phyloP scores from a whole-genome alignment of 2,888 invertebrate species.

The Patella ulyssiponensis region DNA sequence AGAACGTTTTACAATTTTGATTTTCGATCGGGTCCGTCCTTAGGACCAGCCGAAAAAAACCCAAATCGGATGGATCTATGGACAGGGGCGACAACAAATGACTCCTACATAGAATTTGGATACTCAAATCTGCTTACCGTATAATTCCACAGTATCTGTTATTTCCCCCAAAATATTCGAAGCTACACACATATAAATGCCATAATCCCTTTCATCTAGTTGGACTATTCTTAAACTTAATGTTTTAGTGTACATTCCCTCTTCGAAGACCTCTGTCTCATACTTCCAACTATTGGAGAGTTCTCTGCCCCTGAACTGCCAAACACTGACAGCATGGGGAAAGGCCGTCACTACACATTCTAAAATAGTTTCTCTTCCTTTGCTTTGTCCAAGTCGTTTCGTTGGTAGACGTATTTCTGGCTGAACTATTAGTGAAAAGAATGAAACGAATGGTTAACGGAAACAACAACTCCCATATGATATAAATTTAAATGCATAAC shows the following conservation, averaged over 20 bases:
- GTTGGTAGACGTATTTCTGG: slow-evolving; percentile 54
- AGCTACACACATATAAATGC: slow-evolving; percentile 54
- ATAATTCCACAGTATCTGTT: slow-evolving; percentile 41
- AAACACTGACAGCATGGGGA: slow-evolving; percentile 60
- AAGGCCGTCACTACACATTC: slow-evolving; percentile 64
- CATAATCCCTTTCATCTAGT: slow-evolving; percentile 49
- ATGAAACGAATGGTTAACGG: too few relatives aligned
- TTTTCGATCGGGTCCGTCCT: too few relatives aligned
- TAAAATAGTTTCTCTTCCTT: slow-evolving; percentile 60
- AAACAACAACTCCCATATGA: too few relatives aligned
- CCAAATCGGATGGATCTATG: too few relatives aligned
- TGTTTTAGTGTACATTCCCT: slow-evolving; percentile 46
- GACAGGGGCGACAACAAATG: too few relatives aligned
- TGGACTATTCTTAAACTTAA: slow-evolving; percentile 49
- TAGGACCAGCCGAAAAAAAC: too few relatives aligned
- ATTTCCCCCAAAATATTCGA: slow-evolving; percentile 48
- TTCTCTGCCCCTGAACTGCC: slow-evolving; percentile 50
- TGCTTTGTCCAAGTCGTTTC: slow-evolving; percentile 54
- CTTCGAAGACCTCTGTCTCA: slow-evolving; percentile 53
- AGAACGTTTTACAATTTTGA: too few relatives aligned
- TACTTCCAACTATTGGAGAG: slow-evolving; percentile 48
- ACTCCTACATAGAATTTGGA: neutral
- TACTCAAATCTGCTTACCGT: slow-evolving; percentile 41
- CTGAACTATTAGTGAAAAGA: slow-evolving; percentile 41
- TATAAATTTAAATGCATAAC: too few relatives aligned